Evolutionary conservation across 2,797 vertebrate genomes (phyloP), one percentile per base, ranked within the genome.

Genomic region (Lepus townsendii): DNA sequence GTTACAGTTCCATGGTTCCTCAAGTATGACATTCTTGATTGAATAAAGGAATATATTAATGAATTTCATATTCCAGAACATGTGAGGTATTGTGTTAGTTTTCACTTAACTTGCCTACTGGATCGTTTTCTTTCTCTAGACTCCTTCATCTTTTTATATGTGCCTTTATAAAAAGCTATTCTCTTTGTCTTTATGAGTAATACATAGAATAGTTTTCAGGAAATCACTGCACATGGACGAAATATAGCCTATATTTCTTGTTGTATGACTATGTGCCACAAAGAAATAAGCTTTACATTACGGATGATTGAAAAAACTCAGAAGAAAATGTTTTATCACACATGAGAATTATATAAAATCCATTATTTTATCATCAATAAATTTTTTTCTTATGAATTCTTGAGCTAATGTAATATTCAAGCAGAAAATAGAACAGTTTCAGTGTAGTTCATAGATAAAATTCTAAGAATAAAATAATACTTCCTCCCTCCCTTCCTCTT

Each of bases 261-360:
- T 20, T 63, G 5, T 14, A 3, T 27, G 72, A 78, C 26, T 19
- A 52, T 22, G 24, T 78, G 19, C 2, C 20, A 72, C 27, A 95
- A 35, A 93, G 65, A 78, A 52, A 2, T 24, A 57, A 57, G 54
- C 19, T 79, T 89, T 65, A 19, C 35, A 27, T 57, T 63, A 65
- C 12, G 72, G 57, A 60, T 42, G 17, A 1, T 9, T 92, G 30
- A 68, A 42, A 66, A 69, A 54, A 42, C 42, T 50, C 20, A 54
- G 86, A 95, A 84, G 32, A 87, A 88, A 90, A 82, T 26, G 57
- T 12, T 38, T 26, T 79, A 13, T 76, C 69, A 63, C 63, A 8
- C 38, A 12, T 54, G 20, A 79, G 77, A 47, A 62, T 78, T 75
- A 79, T 8, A 47, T 32, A 30, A 75, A 65, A 75, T 50, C n/a